Base-by-base conservation (phyloP, 2,113 vertebrate species). In the Trogon melanurus region DNA sequence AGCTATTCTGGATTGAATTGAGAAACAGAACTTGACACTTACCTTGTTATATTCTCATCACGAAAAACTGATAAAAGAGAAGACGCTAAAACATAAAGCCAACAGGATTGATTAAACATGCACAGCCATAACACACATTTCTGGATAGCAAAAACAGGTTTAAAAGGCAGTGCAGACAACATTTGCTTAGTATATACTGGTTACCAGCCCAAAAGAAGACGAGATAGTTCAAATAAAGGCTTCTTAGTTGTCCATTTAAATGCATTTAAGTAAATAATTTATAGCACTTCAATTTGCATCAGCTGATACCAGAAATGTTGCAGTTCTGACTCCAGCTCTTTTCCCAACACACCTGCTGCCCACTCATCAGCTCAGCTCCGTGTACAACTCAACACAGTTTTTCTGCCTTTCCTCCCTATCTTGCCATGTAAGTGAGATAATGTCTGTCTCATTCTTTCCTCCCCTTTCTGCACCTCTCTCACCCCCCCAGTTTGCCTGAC, bases 401-500 rank as follows among this genome's bases (percentile, higher is more conserved):
- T 38, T 47, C 47, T 27, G 25, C 6, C 45, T 48, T 54, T 65
- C 29, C 22, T n/a, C 20, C 51, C 86, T 30, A 3, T 12, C 26
- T 38, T 47, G 25, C 30, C 17, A 36, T 6, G 13, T 12, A 44
- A 62, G 30, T 8, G 3, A 79, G 81, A 48, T 20, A 57, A 50
- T 2, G 22, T 22, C 34, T 47, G 2, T 41, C 27, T 48, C 22
- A 9, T 48, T 62, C 44, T 75, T 50, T 70, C 18, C 18, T 62
- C 41, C 34, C 25, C 34, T 50, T 57, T 61, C 70, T 45, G 70
- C 18, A 64, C 10, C 45, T 36, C 54, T 54, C 26, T 75, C 66
- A 53, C 18, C 34, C 41, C 53, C 25, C 41, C 4, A 34, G 15
- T 41, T 19, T 26, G 47, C 12, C 51, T 95, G 82, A 98, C 98